Base-by-base conservation (phyloP, 2,888 invertebrate genomes). In the Syritta pipiens region DNA sequence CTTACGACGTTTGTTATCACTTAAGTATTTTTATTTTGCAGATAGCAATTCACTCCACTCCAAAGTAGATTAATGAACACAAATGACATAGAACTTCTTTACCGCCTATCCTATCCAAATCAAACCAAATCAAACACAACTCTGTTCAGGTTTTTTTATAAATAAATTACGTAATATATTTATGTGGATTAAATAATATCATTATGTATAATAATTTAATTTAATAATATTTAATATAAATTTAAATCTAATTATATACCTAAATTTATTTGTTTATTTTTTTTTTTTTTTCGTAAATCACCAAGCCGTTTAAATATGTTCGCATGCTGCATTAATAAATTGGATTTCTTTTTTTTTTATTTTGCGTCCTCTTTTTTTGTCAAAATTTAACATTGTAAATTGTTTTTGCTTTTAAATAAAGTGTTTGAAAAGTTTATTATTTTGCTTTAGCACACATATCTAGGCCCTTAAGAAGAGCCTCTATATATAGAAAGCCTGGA, bases 281-380 rank as follows among this genome's bases (percentile, higher is more conserved):
- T n/a, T n/a, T n/a, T n/a, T n/a, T n/a, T n/a, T n/a, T n/a, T 46
- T 62, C 60, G 40, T 57, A 51, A 74, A 79, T 79, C 74, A 68
- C 67, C 62, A 74, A 79, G 71, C 71, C 51, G 32, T n/a, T 44
- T 69, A 46, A 49, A 32, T 44, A 68, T 60, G 35, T 55, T 49
- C 44, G 49, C 44, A 57, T 57, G n/a, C 32, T 44, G 62, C 32
- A 55, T 42, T 46, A 65, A 62, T 55, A 62, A 71, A 62, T 49
- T 55, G 17, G 20, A 37, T 57, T 35, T 4, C 55, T 35, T 35
- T 42, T 30, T 12, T 30, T 14, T 17, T 26, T 14, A 30, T 48
- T 9, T 48, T 37, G n/a, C n/a, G n/a, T n/a, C n/a, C n/a, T n/a
- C n/a, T 12, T 10, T 22, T 5, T 35, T 22, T 32, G 6, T 19